Percentiles rank a stretch among this genome's conserved stretches.
Evolutionary conservation across 2,113 vertebrate genomes (phyloP).

Genomic region (Colinus virginianus): DNA sequence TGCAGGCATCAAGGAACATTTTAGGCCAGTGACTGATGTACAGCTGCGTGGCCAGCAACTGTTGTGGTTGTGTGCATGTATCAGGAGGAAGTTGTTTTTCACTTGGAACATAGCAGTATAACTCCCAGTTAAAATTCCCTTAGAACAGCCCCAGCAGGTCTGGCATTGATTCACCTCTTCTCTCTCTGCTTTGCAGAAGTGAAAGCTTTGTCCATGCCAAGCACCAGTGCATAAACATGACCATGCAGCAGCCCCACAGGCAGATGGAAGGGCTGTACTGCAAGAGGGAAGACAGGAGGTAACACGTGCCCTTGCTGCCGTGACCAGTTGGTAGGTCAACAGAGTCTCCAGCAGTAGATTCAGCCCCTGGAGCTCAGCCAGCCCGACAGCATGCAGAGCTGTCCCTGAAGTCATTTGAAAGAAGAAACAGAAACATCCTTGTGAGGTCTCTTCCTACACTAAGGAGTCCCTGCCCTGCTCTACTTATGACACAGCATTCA

Average conservation of each 20-base stretch:
- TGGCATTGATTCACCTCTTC: not conserved
- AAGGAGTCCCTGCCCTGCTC: not conserved
- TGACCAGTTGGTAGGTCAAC: accelerated
- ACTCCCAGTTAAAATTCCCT: not conserved
- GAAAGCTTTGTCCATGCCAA: not conserved
- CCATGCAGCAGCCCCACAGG: accelerated
- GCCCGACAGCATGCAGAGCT: not conserved
- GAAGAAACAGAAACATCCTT: not conserved
- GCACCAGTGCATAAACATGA: not conserved
- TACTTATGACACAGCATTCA: accelerated
- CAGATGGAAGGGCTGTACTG: not conserved
- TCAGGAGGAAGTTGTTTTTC: not conserved
- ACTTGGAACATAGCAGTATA: not conserved
- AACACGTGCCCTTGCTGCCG: not conserved
- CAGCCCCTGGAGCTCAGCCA: not conserved
- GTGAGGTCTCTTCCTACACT: not conserved
- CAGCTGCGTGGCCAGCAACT: not conserved
- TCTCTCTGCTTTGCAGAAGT: not conserved
- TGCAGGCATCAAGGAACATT: not conserved
- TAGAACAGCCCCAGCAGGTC: not conserved
- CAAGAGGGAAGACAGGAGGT: not conserved
- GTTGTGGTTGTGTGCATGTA: not conserved
- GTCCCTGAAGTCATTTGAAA: not conserved
- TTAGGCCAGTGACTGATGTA: not conserved
- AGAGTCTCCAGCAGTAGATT: not conserved